Conservation (phyloP, 2,113 vertebrate genomes). For the Gopherus flavomarginatus region DNA sequence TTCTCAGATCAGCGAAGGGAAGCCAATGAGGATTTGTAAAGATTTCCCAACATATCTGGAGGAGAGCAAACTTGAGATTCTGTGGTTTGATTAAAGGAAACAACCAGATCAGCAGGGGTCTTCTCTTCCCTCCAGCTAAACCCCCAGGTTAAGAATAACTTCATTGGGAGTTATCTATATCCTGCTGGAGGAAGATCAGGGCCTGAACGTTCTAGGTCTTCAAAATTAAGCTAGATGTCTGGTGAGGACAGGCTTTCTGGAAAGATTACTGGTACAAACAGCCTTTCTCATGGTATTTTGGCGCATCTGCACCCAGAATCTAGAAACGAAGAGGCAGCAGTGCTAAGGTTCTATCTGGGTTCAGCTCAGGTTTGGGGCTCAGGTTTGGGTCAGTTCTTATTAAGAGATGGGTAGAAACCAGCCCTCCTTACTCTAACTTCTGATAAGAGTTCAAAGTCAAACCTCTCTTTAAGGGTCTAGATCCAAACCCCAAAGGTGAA, state of each 20-base stretch:
- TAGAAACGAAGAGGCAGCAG: conserved; percentile 27
- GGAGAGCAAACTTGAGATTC: background rate
- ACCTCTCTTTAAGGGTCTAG: background rate
- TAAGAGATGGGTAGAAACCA: background rate
- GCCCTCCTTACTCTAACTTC: background rate
- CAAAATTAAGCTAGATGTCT: conserved; percentile 63
- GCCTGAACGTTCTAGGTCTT: background rate
- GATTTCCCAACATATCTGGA: background rate
- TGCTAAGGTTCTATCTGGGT: background rate
- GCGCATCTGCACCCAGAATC: conserved; percentile 6
- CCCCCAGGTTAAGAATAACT: background rate
- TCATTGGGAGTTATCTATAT: background rate
- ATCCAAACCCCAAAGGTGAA: background rate
- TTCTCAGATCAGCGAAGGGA: background rate
- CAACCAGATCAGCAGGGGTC: background rate
- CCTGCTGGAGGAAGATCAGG: background rate
- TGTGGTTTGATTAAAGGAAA: background rate
- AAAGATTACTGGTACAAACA: conserved; percentile 23
- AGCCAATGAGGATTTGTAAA: background rate
- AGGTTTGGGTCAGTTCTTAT: background rate
- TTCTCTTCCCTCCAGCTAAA: background rate
- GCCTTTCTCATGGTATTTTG: conserved; percentile 45
- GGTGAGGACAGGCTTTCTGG: conserved; percentile 40
- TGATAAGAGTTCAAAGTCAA: background rate
- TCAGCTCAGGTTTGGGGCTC: background rate